These are phyloP conservation scores for Oreonectes daqikongensis DNA, from an alignment of 2,797 vertebrate genomes.

Conservation along the genomic window DNA sequence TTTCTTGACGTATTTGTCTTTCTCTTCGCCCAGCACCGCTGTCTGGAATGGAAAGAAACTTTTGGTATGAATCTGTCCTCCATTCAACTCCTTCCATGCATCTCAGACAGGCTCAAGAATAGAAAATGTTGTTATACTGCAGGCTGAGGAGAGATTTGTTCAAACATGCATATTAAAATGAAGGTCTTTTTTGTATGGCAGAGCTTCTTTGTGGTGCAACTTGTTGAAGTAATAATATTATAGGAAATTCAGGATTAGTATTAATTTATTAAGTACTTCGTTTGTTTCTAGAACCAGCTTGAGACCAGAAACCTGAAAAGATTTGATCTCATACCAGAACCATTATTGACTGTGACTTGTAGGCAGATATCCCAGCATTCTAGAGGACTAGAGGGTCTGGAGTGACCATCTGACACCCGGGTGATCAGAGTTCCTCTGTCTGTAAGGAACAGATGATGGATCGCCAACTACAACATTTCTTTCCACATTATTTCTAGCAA, in stretches of 20 bases:
- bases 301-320: too few species aligned
- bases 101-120: constrained; percentile 62
- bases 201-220: too few species aligned
- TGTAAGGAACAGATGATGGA: constrained; percentile 4
- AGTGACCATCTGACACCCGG: constrained; percentile 14
- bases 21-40: constrained; percentile 8
- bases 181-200: too few species aligned
- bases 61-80: constrained; percentile 18
- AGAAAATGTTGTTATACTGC: constrained; percentile 63
- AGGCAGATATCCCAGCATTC: constrained; percentile 21
- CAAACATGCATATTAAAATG: too few species aligned
- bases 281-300: too few species aligned
- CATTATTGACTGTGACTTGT: neutral
- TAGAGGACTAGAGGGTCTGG: constrained; percentile 5
- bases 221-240: too few species aligned
- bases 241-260: too few species aligned
- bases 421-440: constrained; percentile 9
- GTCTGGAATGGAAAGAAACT: constrained; percentile 7
- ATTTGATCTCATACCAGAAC: constrained; percentile 18
- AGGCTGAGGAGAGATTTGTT: neutral
- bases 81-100: constrained; percentile 28
- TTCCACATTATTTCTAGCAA: constrained; percentile 32
- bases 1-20: constrained; percentile 1
- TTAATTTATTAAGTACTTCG: too few species aligned
- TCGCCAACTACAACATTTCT: constrained; percentile 13